Evolutionary conservation across 2,888 invertebrate species (phyloP), one percentile per base, ranked within the genome.

Genomic region (Drepanosiphum platanoidis): DNA sequence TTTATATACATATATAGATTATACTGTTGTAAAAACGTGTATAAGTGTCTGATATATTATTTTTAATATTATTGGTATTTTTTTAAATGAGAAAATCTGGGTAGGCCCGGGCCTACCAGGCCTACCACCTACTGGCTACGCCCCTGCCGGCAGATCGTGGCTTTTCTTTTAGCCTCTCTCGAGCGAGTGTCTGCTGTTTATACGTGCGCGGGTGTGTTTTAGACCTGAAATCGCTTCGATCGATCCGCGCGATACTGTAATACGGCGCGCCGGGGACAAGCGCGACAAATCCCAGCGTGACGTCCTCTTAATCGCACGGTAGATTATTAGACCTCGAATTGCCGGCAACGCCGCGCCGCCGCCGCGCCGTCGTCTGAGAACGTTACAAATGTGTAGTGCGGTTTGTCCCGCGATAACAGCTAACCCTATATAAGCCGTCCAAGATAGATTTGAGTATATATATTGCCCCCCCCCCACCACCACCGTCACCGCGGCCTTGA

Each of bases 311-410:
- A 27, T 71, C 27, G n/a, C 39, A 27, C 39, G 15, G 15, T 36
- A 27, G 15, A 71, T 71, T 36, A 39, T 39, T 71, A 39, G 39
- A 71, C 27, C 39, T 71, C 27, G 36, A 71, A 71, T 71, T n/a
- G 39, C 15, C n/a, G 27, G 27, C 39, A 8, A 15, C 27, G 27
- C 8, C n/a, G n/a, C n/a, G n/a, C n/a, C n/a, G n/a, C n/a, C n/a
- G n/a, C n/a, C n/a, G n/a, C n/a, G n/a, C n/a, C n/a, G 22, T 5
- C 52, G 22, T 52, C 52, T 3, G 71, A 71, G 27, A 39, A 39
- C 36, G 36, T 39, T 27, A 71, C 27, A 71, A 39, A 39, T 8
- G 39, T 39, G 39, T 8, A 13, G 27, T 34, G 15, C 15, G 39
- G 36, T 71, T 39, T 15, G n/a, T 39, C 27, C 39, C 70, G 11